Base-by-base conservation (phyloP, 2,797 vertebrate species). In the Huso huso region DNA sequence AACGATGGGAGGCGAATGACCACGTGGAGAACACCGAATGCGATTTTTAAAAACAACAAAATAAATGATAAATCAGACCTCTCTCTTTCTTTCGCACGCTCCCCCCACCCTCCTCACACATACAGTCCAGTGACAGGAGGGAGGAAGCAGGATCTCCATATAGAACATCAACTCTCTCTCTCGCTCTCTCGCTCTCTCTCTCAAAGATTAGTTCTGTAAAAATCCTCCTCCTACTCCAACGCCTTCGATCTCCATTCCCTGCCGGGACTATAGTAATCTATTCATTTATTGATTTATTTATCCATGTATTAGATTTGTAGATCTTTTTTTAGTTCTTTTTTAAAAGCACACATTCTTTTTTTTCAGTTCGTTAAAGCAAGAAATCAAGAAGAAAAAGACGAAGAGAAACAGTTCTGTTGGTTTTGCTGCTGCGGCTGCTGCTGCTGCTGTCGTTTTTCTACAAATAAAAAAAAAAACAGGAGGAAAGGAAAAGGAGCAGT, bases 121-220 rank as follows among this genome's bases (percentile, higher is more conserved):
- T 57, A 37, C 37, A 37, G 23, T 37, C 23, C 6, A 55, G 64
- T 48, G 8, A 64, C 13, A 51, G 66, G 58, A 49, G 58, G n/a
- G 55, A 63, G 23, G 11, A 18, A 37, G n/a, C 15, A 8, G 15
- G 10, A 37, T 37, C 37, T 37, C 37, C 37, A 37, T 37, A 0
- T 37, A 37, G 37, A 37, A 37, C 37, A 37, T 37, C 37, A 37
- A 37, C 49, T 59, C 57, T 49, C 58, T 62, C 12, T 61, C 37
- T 67, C 65, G 13, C 55, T 51, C 55, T 51, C 64, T 71, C 71
- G 69, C 58, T 71, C 63, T 62, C 55, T 69, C 70, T 71, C 68
- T 71, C 63, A 18, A 18, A 37, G 60, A 60, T 51, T 51, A 18
- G 1, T 18, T 18, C 18, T 18, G 18, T 18, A 18, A 18, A 18